Evolutionary conservation across 2,888 invertebrate genomes (phyloP).

Genomic region (Minunthozetes semirufus): DNA sequence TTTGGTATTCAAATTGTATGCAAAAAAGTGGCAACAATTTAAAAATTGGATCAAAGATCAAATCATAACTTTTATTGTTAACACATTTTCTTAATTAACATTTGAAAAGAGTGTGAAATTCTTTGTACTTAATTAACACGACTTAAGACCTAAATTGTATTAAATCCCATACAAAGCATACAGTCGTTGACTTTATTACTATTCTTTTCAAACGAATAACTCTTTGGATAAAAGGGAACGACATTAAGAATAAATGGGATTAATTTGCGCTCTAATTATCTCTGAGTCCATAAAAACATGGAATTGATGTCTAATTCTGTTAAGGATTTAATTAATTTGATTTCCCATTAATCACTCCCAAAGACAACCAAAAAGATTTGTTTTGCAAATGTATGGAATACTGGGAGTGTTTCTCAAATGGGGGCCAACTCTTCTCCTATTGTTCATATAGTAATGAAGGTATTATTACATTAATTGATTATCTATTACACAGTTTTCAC

Average conservation of each 20-base stretch:
- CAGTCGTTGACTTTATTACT: too few relatives aligned
- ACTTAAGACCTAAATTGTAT: too few relatives aligned
- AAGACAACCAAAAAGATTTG: background rate
- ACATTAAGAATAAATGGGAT: background rate
- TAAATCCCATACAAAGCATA: too few relatives aligned
- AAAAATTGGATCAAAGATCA: too few relatives aligned
- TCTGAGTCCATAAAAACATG: background rate
- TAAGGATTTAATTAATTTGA: background rate
- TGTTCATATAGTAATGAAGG: slow-evolving; percentile 47
- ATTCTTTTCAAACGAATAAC: too few relatives aligned
- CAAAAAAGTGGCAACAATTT: too few relatives aligned
- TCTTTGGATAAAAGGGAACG: background rate
- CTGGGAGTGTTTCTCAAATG: slow-evolving; percentile 49
- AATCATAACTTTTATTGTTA: too few relatives aligned
- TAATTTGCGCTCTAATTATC: background rate
- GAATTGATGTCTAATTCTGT: background rate
- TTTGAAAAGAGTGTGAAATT: too few relatives aligned
- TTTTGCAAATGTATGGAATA: slow-evolving; percentile 50
- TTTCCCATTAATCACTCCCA: background rate
- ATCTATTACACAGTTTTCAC: background rate
- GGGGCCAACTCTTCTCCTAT: slow-evolving; percentile 49
- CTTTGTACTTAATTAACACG: too few relatives aligned
- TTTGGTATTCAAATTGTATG: too few relatives aligned
- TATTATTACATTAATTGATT: background rate
- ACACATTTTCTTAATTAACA: too few relatives aligned